These are phyloP conservation scores for Choristoneura fumiferana DNA, from an alignment of 1,140 invertebrate genomes.

Conservation along the genomic window DNA sequence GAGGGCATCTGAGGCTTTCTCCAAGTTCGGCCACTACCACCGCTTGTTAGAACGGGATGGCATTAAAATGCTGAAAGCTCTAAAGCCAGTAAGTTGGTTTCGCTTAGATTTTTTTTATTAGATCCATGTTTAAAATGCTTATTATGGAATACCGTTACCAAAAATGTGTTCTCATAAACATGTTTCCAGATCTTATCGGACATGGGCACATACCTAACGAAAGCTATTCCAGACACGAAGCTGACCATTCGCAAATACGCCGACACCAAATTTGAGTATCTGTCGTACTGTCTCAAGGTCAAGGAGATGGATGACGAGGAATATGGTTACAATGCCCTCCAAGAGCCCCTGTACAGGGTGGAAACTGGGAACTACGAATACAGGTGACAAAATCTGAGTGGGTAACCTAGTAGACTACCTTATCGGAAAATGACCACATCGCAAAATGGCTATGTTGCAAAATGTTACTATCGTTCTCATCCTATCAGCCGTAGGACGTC, in stretches of 20 bases:
- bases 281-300: slow-evolving; percentile 98
- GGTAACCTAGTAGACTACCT: neutral
- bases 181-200: slow-evolving; percentile 91
- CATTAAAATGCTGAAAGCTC: slow-evolving; percentile 91
- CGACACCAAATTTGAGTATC: slow-evolving; percentile 98
- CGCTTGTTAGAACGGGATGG: slow-evolving; percentile 95
- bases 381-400: slow-evolving; percentile 82
- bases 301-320: slow-evolving; percentile 99
- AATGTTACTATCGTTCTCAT: no score
- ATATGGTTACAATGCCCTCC: slow-evolving; percentile 94
- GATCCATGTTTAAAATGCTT: no score
- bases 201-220: slow-evolving; percentile 96
- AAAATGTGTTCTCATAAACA: no score
- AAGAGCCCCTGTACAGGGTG: slow-evolving; percentile 97
- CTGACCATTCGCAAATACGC: slow-evolving; percentile 98
- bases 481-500: no score
- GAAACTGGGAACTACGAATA: slow-evolving; percentile 99
- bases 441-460: no score
- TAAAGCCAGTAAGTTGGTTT: slow-evolving; percentile 88
- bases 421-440: no score
- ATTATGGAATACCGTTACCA: no score
- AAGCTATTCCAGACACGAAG: slow-evolving; percentile 98
- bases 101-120: no score
- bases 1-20: slow-evolving; percentile 96
- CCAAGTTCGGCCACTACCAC: slow-evolving; percentile 96